Base-by-base conservation (phyloP, 1,140 invertebrate genomes). In the Capitella teleta region DNA sequence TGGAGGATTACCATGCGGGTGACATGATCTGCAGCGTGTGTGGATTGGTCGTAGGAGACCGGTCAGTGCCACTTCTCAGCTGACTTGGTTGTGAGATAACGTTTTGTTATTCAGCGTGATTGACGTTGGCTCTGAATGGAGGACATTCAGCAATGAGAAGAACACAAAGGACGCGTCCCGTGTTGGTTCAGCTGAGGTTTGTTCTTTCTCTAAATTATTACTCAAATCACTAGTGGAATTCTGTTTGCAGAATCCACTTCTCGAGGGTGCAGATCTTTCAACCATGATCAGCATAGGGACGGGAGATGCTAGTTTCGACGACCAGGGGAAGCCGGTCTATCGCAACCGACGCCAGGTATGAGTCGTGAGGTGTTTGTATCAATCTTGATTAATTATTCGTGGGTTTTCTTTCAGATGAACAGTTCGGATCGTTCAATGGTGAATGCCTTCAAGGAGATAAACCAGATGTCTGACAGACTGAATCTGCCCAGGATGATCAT, bases 81-180 rank as follows among this genome's bases (percentile, higher is more conserved):
- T 6, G 8, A 46, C 1, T 47, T 48, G 14, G 1, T 47, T 5
- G 16, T 26, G n/a, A n/a, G n/a, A n/a, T n/a, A n/a, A n/a, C n/a
- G 4, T 18, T 12, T 47, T 59, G 52, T 54, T 36, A 76, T 75
- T 23, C 62, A 90, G 92, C 67, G 91, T 98, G 0, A 93, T 99
- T 57, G 96, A 99, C 77, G 96, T 99, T n/a, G 94, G 95, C n/a
- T 97, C 94, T n/a, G 96, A 99, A 74, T 99, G 96, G 96, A 79
- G 96, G 71, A 98, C 95, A 45, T 99, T 99, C 71, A 96, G 89
- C 60, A 98, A 98, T 77, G 96, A 99, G 66, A 96, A 96, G 67
- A 82, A 83, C 52, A 87, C 87, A 5, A 87, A 87, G 2, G 96
- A 99, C 77, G 94, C 94, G 21, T 96, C 90, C 75, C 90, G 95